Evolutionary conservation across 2,888 invertebrate species (phyloP), one percentile per base, ranked within the genome.

Genomic region (Cheilosia vernalis): DNA sequence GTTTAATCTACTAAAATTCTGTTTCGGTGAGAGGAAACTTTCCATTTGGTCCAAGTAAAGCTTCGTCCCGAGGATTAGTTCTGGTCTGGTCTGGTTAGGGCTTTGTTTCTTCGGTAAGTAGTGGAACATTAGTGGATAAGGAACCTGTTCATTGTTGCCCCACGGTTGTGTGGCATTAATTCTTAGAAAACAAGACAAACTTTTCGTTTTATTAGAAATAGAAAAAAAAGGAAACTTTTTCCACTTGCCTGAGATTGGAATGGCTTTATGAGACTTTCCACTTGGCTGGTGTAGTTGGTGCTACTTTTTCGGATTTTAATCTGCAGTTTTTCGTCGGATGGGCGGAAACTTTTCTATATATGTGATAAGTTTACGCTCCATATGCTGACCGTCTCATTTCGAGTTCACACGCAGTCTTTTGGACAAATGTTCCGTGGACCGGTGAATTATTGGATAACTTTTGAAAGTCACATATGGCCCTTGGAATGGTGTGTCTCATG

Each of bases 401-500:
- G 70, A 60, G 53, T 77, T 72, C 17, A 40, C 42, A 61, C 17
- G 30, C 49, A 61, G 58, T 72, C 58, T 66, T 67, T 55, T 55
- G 17, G 33, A 19, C 15, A 19, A 42, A n/a, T 56, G 15, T 55
- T 58, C 2, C 9, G 2, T n/a, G 17, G 37, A 15, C 40, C 42
- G 72, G 70, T 72, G 81, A 85, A 77, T 85, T 85, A 85, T 85
- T 85, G 81, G 85, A 85, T 72, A 85, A 85, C 27, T 85, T 85
- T 81, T 24, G 13, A 49, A 61, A 77, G 76, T 81, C 81, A 66
- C 85, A 81, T 81, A 81, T 85, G 85, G 76, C 61, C 66, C 77
- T 76, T 49, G 76, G 72, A 63, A 84, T 84, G 69, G 80, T 51
- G 30, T 61, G 63, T 67, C 61, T 27, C 7, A 27, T 27, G 27